A percentile compares a stretch with the other conserved stretches of the same genome.
Conservation (phyloP, 1,140 invertebrate genomes). For the Oedothorax gibbosus region DNA sequence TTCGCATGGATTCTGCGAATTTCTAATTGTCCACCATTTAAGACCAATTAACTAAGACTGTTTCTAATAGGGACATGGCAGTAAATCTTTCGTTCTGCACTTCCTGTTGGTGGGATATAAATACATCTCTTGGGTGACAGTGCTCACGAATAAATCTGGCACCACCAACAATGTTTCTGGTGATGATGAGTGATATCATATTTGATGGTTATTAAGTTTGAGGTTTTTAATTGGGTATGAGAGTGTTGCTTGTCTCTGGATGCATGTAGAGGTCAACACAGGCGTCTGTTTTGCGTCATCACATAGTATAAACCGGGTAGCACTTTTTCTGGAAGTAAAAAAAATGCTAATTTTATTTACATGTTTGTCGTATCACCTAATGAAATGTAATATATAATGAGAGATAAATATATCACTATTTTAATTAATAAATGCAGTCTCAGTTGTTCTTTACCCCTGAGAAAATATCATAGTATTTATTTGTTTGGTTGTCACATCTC, state of each 20-base stretch:
- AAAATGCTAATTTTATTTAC: too few relatives aligned
- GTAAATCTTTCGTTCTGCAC: constrained; percentile 28
- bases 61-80: constrained; percentile 20
- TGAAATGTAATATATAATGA: too few relatives aligned
- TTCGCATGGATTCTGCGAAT: constrained; percentile 43
- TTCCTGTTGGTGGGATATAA: constrained; percentile 44
- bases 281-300: too few relatives aligned
- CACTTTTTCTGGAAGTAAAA: too few relatives aligned
- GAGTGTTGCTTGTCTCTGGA: constrained; percentile 15
- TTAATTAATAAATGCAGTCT: too few relatives aligned
- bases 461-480: too few relatives aligned
- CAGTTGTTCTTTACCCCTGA: too few relatives aligned
- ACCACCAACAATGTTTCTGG: constrained; percentile 15
- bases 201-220: constrained; percentile 29
- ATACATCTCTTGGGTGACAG: constrained; percentile 16
- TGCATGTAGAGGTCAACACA: constrained; percentile 1
- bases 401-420: too few relatives aligned
- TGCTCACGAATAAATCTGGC: constrained; percentile 36
- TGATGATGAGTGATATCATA: constrained; percentile 23
- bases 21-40: constrained; percentile 42
- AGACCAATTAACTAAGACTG: constrained; percentile 27
- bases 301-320: too few relatives aligned
- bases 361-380: too few relatives aligned
- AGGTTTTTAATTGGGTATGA: background rate
- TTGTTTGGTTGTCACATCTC: too few relatives aligned